Percentiles rank a stretch among this genome's conserved stretches.
Evolutionary conservation across 2,797 vertebrate genomes (phyloP).

Genomic region (Phataginus tetradactyla): DNA sequence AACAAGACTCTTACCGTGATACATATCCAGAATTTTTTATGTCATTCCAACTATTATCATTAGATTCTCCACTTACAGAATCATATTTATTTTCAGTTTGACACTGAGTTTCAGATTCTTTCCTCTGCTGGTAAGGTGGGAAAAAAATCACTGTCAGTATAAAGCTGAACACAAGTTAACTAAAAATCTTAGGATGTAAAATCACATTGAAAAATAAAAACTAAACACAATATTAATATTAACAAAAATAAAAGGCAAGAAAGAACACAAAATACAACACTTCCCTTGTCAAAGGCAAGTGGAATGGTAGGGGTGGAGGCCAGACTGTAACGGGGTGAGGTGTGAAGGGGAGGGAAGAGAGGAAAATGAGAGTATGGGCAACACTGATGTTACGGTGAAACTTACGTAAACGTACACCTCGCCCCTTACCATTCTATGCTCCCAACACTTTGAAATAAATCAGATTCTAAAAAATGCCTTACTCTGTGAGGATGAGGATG

Average conservation of each 20-base stretch:
- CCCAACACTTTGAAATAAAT: background rate
- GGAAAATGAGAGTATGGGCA: background rate
- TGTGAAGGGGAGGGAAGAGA: background rate
- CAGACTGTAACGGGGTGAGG: background rate
- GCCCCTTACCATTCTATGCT: background rate
- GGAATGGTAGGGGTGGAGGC: background rate
- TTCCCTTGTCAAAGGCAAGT: background rate
- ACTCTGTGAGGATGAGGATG: conserved; percentile 92
- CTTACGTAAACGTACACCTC: background rate
- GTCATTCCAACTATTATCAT: conserved; percentile 89
- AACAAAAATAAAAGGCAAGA: background rate
- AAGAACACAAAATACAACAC: background rate
- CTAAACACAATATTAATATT: background rate
- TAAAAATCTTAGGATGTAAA: background rate
- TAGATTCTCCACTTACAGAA: conserved; percentile 87
- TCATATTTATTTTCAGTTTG: conserved; percentile 97
- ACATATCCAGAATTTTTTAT: conserved; percentile 92
- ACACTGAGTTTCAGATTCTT: conserved; percentile 98
- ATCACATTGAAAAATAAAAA: background rate
- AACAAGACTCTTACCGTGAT: conserved; percentile 90
- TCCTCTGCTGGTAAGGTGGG: conserved; percentile 90
- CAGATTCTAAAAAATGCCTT: conserved; percentile 61
- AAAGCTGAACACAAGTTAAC: conserved; percentile 21
- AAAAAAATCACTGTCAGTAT: conserved; percentile 48
- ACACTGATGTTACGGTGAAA: background rate